Base-by-base conservation (phyloP, 2,888 invertebrate genomes). In the Pyralis farinalis region DNA sequence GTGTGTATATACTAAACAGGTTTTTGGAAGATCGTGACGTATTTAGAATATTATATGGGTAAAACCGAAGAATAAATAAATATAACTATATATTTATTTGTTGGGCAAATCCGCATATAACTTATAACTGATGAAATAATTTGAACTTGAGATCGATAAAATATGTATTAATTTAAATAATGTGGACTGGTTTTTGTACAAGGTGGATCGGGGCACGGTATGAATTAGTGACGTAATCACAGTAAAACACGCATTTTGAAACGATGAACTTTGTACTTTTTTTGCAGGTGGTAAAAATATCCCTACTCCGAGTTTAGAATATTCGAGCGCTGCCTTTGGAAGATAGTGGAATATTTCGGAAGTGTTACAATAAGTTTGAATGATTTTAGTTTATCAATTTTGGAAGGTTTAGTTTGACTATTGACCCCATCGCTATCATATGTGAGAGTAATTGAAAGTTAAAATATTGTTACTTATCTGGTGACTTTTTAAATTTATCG, bases 91-190 rank as follows among this genome's bases (percentile, higher is more conserved):
- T 16, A 16, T 16, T 3, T 16, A 3, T 2, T 16, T 4, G 16
- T 25, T n/a, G 25, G 25, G n/a, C n/a, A 25, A n/a, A 25, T 25
- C 25, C 25, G 25, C 25, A 7, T 25, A 25, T 25, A 25, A 25
- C 7, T 8, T 25, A 25, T n/a, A 25, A 4, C 1, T 25, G 25
- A 29, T 10, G 27, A 9, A 9, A 28, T 27, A 36, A 29, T 27
- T 12, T 12, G 12, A 27, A 27, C 28, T 29, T 36, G 5, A 28
- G 6, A 12, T 5, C n/a, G 25, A 10, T 12, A 29, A 9, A 16
- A 36, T 12, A 16, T 29, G 16, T 12, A 21, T 7, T 29, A 21
- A 22, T 37, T 37, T 31, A 12, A 37, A 37, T 37, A 31, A 30
- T 30, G 10, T 10, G 5, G 30, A 37, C 37, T n/a, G 37, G 37